Evolutionary conservation across 2,888 invertebrate species (phyloP).

Genomic region (Lydus trimaculatus): DNA sequence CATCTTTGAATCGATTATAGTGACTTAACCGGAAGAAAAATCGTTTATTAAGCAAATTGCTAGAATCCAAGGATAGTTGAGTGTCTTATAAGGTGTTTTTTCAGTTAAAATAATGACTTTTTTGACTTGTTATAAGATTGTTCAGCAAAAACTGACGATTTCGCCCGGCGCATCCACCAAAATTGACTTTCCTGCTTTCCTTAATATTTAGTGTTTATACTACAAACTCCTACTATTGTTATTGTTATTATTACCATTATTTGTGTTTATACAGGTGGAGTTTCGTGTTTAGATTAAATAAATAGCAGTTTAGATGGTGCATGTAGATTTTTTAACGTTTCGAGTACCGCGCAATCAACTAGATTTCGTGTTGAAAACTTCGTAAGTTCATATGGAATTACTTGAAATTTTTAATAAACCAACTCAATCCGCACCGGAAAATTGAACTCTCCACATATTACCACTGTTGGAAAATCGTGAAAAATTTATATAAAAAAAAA

Average conservation of each 20-base stretch:
- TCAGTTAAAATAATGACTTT: too few relatives aligned
- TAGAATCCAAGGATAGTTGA: too few relatives aligned
- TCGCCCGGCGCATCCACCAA: conserved; percentile 4
- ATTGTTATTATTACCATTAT: neutral
- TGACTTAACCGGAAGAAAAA: too few relatives aligned
- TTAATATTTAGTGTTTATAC: too few relatives aligned
- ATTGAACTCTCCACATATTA: neutral
- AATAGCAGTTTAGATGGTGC: neutral
- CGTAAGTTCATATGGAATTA: neutral
- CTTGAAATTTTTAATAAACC: neutral
- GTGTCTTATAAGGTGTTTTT: too few relatives aligned
- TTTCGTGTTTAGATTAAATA: neutral
- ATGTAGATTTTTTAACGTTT: neutral
- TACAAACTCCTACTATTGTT: neutral
- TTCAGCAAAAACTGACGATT: neutral
- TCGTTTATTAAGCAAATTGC: too few relatives aligned
- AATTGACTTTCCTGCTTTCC: too few relatives aligned
- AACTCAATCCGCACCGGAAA: neutral
- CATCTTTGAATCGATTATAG: neutral
- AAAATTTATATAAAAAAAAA: neutral
- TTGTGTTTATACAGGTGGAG: neutral
- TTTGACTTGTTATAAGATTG: neutral
- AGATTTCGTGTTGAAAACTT: neutral
- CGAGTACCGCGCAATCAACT: neutral
- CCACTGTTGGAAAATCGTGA: neutral